Evolutionary conservation across 1,140 invertebrate species (phyloP).

Genomic region (Drosophila nannoptera): DNA sequence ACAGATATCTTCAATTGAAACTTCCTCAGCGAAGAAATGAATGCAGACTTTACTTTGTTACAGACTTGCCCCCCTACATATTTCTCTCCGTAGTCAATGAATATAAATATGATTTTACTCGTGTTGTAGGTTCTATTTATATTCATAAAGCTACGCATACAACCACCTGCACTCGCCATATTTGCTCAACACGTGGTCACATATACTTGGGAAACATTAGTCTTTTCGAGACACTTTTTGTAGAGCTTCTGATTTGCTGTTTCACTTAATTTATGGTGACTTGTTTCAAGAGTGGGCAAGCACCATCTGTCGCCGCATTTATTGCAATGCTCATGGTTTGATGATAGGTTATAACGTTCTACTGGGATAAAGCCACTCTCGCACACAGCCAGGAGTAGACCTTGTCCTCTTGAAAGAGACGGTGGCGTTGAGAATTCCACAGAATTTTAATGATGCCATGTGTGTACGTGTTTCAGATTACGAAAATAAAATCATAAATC

Average conservation of each 20-base stretch:
- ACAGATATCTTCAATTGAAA: too few species aligned
- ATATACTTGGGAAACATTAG: not conserved
- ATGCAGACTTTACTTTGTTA: not conserved
- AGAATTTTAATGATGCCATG: constrained; percentile 6
- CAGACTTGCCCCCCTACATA: not conserved
- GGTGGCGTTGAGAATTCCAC: not conserved
- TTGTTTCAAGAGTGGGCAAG: not conserved
- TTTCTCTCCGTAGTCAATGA: constrained; percentile 57
- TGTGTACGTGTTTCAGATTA: constrained; percentile 12
- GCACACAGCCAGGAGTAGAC: not conserved
- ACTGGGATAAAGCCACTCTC: too few species aligned
- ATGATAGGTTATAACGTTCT: not conserved
- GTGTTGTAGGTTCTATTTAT: constrained; percentile 60
- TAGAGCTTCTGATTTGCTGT: constrained; percentile 56
- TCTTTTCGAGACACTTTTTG: constrained; percentile 46
- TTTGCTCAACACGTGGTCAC: constrained; percentile 18
- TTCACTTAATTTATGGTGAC: constrained; percentile 49
- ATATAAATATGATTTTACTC: constrained; percentile 61
- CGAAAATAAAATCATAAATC: constrained; percentile 39
- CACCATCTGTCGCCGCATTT: not conserved
- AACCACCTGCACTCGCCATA: constrained; percentile 41
- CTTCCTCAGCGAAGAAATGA: not conserved
- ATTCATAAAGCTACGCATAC: constrained; percentile 48
- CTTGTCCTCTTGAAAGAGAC: not conserved
- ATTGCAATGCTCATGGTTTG: not conserved